These are phyloP conservation scores for Grantiella picta DNA, from an alignment of 2,113 vertebrate genomes.

Conservation along the genomic window DNA sequence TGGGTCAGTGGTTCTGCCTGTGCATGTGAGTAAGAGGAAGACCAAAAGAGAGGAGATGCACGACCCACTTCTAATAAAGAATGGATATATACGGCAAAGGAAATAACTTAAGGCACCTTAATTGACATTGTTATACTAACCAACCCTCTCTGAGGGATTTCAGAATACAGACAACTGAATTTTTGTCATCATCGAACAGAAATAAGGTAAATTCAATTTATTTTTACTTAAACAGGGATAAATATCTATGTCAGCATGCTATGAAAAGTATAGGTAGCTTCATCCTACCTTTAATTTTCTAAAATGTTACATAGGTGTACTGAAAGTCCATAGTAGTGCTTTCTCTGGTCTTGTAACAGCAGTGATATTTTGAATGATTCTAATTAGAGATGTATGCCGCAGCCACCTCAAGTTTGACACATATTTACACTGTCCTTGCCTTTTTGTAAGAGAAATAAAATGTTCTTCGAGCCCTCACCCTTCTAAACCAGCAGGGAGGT, in stretches of 20 bases:
- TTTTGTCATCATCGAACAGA: neutral
- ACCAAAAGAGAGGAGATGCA: neutral
- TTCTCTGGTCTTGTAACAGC: neutral
- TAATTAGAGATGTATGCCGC: neutral
- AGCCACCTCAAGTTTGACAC: neutral
- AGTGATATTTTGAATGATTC: neutral
- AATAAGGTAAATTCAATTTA: neutral
- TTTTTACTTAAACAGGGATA: neutral
- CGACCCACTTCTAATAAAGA: neutral
- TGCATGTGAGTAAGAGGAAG: neutral
- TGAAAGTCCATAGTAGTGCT: neutral
- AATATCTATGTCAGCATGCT: neutral
- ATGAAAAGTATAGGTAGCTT: neutral
- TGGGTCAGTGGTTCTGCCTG: neutral
- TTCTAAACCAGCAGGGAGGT: neutral
- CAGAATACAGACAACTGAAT: neutral
- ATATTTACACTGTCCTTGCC: neutral
- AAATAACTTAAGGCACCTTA: neutral
- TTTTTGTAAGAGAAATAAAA: neutral
- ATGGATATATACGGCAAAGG: neutral
- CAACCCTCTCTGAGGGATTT: neutral
- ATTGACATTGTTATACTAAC: neutral
- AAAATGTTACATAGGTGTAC: neutral
- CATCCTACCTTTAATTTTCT: neutral
- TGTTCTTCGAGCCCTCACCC: neutral